Conservation (phyloP, 2,797 vertebrate genomes). For the Eulemur rubriventer region DNA sequence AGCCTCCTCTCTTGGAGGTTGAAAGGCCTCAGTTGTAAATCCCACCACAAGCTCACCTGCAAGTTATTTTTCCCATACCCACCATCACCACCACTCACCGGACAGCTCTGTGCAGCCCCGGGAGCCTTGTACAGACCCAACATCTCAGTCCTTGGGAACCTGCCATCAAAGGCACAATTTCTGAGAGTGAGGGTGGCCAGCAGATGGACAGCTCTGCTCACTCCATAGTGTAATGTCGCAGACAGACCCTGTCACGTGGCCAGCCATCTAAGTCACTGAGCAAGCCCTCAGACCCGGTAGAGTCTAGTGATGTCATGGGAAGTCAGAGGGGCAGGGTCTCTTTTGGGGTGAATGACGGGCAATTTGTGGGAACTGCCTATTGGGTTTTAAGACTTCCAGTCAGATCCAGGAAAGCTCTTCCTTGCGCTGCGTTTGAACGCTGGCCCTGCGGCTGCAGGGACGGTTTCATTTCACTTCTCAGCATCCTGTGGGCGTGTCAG, state of each 20-base stretch:
- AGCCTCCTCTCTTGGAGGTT: background rate
- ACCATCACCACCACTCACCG: accelerated
- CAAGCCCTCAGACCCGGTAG: background rate
- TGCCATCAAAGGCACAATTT: background rate
- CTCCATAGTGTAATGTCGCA: no score
- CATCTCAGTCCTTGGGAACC: background rate
- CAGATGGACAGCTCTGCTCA: background rate
- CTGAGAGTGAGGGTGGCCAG: background rate
- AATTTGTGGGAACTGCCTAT: accelerated
- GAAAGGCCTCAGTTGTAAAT: background rate
- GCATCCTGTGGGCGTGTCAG: background rate
- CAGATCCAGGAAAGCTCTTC: background rate
- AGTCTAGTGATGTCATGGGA: no score
- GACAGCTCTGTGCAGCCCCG: background rate
- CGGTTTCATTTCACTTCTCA: background rate
- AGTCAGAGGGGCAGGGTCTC: background rate
- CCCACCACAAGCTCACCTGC: background rate
- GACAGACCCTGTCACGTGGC: background rate
- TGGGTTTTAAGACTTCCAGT: background rate
- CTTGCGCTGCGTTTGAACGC: accelerated
- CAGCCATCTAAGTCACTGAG: background rate
- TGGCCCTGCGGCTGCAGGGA: accelerated
- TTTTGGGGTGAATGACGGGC: background rate
- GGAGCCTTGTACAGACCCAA: background rate
- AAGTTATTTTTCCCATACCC: background rate